These are phyloP conservation scores for Slavum lentiscoides DNA, from an alignment of 2,888 invertebrate genomes.

Conservation along the genomic window DNA sequence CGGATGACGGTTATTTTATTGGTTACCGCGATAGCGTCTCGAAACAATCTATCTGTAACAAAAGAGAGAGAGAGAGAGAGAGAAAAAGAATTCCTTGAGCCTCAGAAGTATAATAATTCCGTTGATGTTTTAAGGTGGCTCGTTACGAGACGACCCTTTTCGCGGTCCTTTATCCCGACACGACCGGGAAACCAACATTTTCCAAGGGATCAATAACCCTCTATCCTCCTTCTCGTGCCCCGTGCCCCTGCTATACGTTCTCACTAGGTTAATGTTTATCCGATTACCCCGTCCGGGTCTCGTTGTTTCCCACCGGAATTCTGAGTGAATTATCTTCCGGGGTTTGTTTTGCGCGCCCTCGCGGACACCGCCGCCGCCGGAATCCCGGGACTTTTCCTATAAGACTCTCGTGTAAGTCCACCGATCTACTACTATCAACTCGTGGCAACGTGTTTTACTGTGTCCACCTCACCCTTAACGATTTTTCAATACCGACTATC, in stretches of 20 bases:
- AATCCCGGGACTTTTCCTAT: conserved; percentile 16
- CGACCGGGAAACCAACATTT: conserved; percentile 41
- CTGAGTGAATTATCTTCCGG: conserved; percentile 53
- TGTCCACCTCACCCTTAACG: not conserved
- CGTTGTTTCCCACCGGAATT: conserved; percentile 51
- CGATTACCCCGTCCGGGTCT: conserved; percentile 52
- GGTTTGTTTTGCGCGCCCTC: conserved; percentile 43
- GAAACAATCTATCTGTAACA: not conserved
- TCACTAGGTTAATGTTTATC: conserved; percentile 53
- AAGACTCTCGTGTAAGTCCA: conserved; percentile 21
- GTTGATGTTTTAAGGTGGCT: conserved; percentile 50
- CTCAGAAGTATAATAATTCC: conserved; percentile 25
- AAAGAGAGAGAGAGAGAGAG: too few relatives aligned
- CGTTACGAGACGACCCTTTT: conserved; percentile 42
- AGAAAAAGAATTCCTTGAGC: conserved; percentile 14
- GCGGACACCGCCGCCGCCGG: not conserved
- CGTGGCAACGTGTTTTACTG: conserved; percentile 21
- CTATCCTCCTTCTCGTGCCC: not conserved
- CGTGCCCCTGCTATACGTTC: not conserved
- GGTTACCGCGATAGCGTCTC: not conserved
- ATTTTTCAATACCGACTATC: not conserved
- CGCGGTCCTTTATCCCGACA: conserved; percentile 26
- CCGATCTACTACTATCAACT: conserved; percentile 4
- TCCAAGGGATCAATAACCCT: conserved; percentile 42
- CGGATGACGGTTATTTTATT: not conserved